These are phyloP conservation scores for Oithona nana DNA, from an alignment of 2,888 invertebrate species.

Conservation along the genomic window DNA sequence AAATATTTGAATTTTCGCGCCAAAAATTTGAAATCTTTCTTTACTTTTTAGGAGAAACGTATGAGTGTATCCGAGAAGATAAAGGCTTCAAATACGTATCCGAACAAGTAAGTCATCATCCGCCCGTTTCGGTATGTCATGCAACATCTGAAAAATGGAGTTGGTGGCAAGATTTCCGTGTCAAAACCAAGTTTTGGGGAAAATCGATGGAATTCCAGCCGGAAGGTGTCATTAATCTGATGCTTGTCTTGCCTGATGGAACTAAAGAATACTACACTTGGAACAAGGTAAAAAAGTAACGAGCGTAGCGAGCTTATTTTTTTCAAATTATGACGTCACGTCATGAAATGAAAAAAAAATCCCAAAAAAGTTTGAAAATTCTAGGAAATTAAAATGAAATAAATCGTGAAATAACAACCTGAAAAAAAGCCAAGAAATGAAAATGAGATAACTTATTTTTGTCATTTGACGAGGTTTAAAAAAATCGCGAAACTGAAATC, in stretches of 20 bases:
- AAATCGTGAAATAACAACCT: no score
- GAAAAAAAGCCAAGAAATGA: no score
- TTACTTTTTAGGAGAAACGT: constrained; percentile 43
- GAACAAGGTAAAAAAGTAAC: constrained; percentile 34
- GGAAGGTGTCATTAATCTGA: constrained; percentile 32
- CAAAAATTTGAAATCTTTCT: no score
- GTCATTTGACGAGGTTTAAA: no score
- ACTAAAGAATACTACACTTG: constrained; percentile 43
- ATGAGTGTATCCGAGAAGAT: constrained; percentile 56
- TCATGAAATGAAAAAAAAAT: no score
- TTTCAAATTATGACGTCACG: no score
- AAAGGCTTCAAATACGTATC: constrained; percentile 55
- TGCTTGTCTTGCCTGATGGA: constrained; percentile 1
- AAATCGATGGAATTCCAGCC: constrained; percentile 77
- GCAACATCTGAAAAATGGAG: constrained; percentile 54
- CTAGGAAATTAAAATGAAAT: no score
- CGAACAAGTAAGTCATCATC: constrained; percentile 70
- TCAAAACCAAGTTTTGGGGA: constrained; percentile 75
- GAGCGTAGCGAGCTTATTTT: no score
- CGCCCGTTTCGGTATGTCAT: constrained; percentile 59
- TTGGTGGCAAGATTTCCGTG: constrained; percentile 63
- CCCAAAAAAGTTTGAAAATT: no score
- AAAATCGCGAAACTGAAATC: no score
- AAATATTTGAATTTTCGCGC: no score
- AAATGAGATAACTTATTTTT: no score